A percentile compares a stretch with the other conserved stretches of the same genome.
Conservation (phyloP, 1,140 invertebrate genomes). For the Drosophila ironensis region DNA sequence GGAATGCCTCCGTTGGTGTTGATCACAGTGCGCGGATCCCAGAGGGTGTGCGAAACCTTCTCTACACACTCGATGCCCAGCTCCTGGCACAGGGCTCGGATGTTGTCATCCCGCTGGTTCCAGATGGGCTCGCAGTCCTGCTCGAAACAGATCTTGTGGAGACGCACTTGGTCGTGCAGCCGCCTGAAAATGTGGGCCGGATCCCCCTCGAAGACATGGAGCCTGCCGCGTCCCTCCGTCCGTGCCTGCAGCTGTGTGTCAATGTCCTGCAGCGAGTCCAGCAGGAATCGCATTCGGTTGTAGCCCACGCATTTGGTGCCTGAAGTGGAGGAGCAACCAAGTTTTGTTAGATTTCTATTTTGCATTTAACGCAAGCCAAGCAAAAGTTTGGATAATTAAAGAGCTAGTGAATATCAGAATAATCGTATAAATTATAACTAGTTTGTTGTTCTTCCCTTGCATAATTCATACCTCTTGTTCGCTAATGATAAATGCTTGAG, state of each 20-base stretch:
- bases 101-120: conserved; percentile 85
- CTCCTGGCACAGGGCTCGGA: conserved; percentile 84
- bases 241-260: conserved; percentile 84
- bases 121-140: conserved; percentile 89
- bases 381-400: background rate
- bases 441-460: background rate
- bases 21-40: conserved; percentile 86
- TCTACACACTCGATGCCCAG: conserved; percentile 84
- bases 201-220: conserved; percentile 86
- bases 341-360: no score
- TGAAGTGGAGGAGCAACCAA: no score
- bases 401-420: background rate
- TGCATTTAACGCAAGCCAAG: no score
- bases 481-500: background rate
- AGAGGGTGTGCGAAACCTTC: conserved; percentile 88
- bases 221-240: conserved; percentile 83
- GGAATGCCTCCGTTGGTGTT: conserved; percentile 87
- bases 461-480: background rate
- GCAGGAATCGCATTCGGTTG: conserved; percentile 87
- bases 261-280: conserved; percentile 88
- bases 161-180: conserved; percentile 84
- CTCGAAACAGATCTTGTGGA: conserved; percentile 85
- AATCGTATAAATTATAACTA: background rate
- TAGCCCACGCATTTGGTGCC: conserved; percentile 86
- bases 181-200: conserved; percentile 85